Evolutionary conservation across 2,888 invertebrate species (phyloP).

Genomic region (Campoplex nolae): DNA sequence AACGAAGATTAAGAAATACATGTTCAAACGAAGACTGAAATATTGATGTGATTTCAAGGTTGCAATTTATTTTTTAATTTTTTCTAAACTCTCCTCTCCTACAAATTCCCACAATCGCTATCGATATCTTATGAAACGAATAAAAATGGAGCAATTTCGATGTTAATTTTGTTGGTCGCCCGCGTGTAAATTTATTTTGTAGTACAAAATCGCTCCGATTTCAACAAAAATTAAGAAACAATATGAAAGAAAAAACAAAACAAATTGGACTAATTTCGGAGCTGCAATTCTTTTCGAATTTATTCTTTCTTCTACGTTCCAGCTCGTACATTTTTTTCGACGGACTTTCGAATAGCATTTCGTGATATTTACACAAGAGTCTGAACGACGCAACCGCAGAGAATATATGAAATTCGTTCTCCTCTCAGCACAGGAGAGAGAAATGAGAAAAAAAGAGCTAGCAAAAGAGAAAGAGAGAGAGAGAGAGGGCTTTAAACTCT

Average conservation of each 20-base stretch:
- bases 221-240: background rate
- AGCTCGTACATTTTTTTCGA: background rate
- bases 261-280: background rate
- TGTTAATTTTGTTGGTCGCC: background rate
- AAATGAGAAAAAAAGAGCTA: constrained; percentile 41
- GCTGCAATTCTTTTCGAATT: background rate
- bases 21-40: background rate
- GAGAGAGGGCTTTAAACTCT: constrained; percentile 49
- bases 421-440: constrained; percentile 50
- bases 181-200: background rate
- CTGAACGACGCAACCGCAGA: constrained; percentile 1
- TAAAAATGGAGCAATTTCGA: too few species aligned
- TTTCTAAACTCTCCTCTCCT: background rate
- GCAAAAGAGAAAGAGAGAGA: constrained; percentile 13
- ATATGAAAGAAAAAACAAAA: background rate
- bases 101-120: too few species aligned
- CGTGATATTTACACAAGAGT: constrained; percentile 62
- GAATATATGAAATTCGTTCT: constrained; percentile 50
- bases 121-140: too few species aligned
- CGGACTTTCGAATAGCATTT: constrained; percentile 52
- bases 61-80: background rate
- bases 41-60: background rate
- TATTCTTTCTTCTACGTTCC: background rate
- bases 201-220: background rate
- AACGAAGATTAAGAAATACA: background rate